A percentile compares a stretch with the other conserved stretches of the same genome.
These are phyloP conservation scores for Dryomyza anilis DNA, from an alignment of 2,888 invertebrate species.

Conservation along the genomic window DNA sequence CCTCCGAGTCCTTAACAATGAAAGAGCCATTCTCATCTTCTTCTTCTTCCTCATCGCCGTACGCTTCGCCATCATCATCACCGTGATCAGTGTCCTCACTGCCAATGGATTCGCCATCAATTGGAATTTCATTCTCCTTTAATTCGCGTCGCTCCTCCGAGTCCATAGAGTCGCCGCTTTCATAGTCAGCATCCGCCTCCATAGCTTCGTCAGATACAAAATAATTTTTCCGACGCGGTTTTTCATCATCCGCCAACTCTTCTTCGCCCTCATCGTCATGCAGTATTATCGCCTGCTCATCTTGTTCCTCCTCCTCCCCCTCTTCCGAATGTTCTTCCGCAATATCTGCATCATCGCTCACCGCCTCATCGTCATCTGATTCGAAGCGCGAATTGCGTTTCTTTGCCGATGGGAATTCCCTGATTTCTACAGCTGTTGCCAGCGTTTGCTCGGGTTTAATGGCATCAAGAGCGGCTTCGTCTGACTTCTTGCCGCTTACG, in stretches of 20 bases:
- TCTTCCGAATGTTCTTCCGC: slow-evolving; percentile 9
- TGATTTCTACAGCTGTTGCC: neutral
- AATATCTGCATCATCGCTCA: neutral
- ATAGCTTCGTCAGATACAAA: slow-evolving; percentile 52
- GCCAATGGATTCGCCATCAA: slow-evolving; percentile 64
- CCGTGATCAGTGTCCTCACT: slow-evolving; percentile 58
- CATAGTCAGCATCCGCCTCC: slow-evolving; percentile 44
- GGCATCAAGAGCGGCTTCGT: slow-evolving; percentile 38
- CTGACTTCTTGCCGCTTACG: slow-evolving; percentile 32
- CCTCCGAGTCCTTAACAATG: slow-evolving; percentile 61
- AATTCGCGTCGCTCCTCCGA: slow-evolving; percentile 63
- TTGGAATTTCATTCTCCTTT: slow-evolving; percentile 63
- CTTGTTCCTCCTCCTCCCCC: slow-evolving; percentile 27
- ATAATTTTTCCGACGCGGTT: slow-evolving; percentile 32
- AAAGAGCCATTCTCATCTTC: slow-evolving; percentile 65
- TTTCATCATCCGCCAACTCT: slow-evolving; percentile 28
- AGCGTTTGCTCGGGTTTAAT: slow-evolving; percentile 14
- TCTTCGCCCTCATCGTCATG: slow-evolving; percentile 27
- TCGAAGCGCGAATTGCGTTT: slow-evolving; percentile 3
- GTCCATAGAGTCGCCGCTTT: slow-evolving; percentile 59
- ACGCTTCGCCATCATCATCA: slow-evolving; percentile 55
- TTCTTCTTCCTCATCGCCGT: slow-evolving; percentile 61
- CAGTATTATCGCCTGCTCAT: no score
- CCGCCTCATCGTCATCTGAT: slow-evolving; percentile 6
- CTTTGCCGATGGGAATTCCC: neutral